Evolutionary conservation across 2,797 vertebrate species (phyloP).

Genomic region (Pseudochirops corinnae): DNA sequence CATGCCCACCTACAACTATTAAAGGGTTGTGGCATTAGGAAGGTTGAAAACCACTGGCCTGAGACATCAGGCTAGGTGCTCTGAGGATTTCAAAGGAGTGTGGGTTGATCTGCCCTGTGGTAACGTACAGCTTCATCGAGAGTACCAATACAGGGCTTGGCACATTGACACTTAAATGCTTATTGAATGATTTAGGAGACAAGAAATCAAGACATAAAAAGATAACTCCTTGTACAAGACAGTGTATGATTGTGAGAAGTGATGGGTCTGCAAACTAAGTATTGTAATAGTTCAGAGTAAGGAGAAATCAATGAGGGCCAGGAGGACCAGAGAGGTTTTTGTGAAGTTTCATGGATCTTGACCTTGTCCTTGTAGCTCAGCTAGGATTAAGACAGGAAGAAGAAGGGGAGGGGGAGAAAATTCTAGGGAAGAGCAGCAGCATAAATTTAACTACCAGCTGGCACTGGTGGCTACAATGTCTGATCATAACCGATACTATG

Average conservation of each 20-base stretch:
- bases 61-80: background rate
- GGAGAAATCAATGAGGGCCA: background rate
- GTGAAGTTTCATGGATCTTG: background rate
- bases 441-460: background rate
- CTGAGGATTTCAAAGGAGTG: background rate
- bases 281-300: background rate
- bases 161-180: background rate
- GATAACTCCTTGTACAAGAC: background rate
- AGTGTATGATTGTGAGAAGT: rapidly evolving
- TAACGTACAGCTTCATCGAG: background rate
- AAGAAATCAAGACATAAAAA: background rate
- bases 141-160: background rate
- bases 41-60: background rate
- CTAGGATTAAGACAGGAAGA: background rate
- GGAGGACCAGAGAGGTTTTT: background rate
- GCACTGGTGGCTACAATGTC: background rate
- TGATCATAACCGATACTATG: background rate
- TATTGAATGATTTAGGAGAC: background rate
- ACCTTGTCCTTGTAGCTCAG: background rate
- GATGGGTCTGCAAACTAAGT: background rate
- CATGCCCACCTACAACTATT: no score
- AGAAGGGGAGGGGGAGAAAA: background rate
- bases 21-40: no score
- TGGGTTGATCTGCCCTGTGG: background rate
- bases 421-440: background rate